phyloP scores from a whole-genome alignment of 1,140 invertebrate genomes.

The Papilio xuthus region DNA sequence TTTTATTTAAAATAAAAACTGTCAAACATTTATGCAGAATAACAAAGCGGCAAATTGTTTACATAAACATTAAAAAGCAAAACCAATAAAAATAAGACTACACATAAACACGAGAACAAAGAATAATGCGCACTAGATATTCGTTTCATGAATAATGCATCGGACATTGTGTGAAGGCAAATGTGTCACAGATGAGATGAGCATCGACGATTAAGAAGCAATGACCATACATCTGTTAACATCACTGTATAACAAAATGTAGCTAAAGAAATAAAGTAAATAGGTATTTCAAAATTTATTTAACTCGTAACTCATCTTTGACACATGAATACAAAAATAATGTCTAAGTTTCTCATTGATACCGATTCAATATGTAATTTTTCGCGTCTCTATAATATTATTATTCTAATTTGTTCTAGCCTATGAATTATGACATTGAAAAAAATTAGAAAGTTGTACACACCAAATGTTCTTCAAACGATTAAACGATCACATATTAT shows the following conservation, averaged over 20 bases:
- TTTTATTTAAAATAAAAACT: neutral
- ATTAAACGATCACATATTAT: neutral
- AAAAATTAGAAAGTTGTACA: neutral
- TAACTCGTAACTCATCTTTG: neutral
- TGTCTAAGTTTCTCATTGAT: too few species aligned
- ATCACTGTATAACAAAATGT: neutral
- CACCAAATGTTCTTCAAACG: too few species aligned
- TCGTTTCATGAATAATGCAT: constrained; percentile 65
- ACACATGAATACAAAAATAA: too few species aligned
- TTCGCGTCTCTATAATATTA: too few species aligned
- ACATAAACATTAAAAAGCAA: constrained; percentile 42
- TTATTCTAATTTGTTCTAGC: neutral
- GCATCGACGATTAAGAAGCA: constrained; percentile 62
- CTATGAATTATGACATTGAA: neutral
- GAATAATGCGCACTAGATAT: constrained; percentile 52
- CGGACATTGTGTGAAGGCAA: constrained; percentile 43
- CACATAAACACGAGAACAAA: constrained; percentile 50
- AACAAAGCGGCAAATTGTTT: neutral
- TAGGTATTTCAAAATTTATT: neutral
- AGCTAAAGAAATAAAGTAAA: neutral
- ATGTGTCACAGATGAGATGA: constrained; percentile 45
- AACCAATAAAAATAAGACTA: constrained; percentile 13
- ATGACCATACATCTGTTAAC: constrained; percentile 53
- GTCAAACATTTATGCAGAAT: neutral
- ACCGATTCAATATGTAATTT: too few species aligned